Base-by-base conservation (phyloP, 2,113 vertebrate genomes). In the Corythornis cristatus region DNA sequence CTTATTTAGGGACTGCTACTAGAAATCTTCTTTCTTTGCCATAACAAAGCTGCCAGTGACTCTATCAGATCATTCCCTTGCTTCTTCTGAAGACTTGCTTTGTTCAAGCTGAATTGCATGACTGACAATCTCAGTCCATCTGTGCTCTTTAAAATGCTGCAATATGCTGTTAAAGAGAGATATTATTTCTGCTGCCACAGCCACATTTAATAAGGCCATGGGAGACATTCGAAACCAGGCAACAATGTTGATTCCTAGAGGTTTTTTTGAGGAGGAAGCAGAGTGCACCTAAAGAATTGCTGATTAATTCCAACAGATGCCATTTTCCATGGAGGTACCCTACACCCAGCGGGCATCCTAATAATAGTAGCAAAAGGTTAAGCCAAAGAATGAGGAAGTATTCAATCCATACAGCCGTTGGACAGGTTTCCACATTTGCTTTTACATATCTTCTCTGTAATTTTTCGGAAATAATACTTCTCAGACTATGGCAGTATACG, bases 301-400 rank as follows among this genome's bases (percentile, higher is more conserved):
- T 84, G 76, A 93, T 86, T 76, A 91, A 78, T 85, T 76, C 75
- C 60, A 88, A 26, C 17, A 79, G 40, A 89, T 83, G 43, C 37
- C 10, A 25, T 74, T 70, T 93, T 86, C 46, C 51, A 68, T 33
- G 42, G 66, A 87, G 57, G 20, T 54, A 71, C 16, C 75, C 61
- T 94, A 60, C 20, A 88, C 37, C 11, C 73, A 84, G 29, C 4
- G 5, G 67, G 84, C 37, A 72, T 75, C 33, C 33, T 48, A 92
- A 89, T 75, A 74, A 62, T 17, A 87, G 12, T 42, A 68, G 18
- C 51, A 91, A 92, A 70, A 89, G 68, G 43, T 71, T 72, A 83
- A 1, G 1, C 25, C 43, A 83, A 77, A 95, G 31, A 57, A 31
- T 1, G 1, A 72, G 21, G 60, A 71, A 48, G 64, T 66, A 89